Evolutionary conservation across 1,140 invertebrate species (phyloP), one percentile per base, ranked within the genome.

Genomic region (Zophobas morio): DNA sequence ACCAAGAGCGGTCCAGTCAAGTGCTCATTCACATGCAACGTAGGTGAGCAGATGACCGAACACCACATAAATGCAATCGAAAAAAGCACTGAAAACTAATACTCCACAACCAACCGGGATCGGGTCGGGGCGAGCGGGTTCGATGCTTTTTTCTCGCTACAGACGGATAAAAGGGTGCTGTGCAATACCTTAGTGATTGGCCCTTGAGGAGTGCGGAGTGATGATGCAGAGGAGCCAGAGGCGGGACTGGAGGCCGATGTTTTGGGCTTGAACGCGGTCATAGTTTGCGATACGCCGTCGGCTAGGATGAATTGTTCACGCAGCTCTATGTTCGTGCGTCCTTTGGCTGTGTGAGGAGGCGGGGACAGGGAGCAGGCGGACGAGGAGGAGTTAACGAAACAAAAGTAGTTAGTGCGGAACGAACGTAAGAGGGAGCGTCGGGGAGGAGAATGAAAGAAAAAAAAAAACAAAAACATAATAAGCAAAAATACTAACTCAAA

Each of bases 301-400:
- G 98, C 96, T 90, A 99, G 89, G 87, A 99, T 98, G 90, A 99
- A 99, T 91, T 99, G 96, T 89, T 99, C 98, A 83, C 98, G 92
- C 85, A 99, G 93, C 90, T 99, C 98, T 88, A 99, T 96, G 91
- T 99, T 99, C 87, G 98, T 99, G 89, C 98, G 94, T 91, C 98
- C 98, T 91, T 99, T 99, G 89, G 97, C 98, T 98, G 92, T 84
- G 86, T 87, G 84, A 88, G 87, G 90, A 88, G 66, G 83, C 84
- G 85, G 74, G 74, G 83, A 79, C 75, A 82, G 79, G 83, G 84
- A 51, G 53, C 8, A 79, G 74, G 82, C 87, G 85, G 84, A 77
- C 37, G 63, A 60, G 35, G 70, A 66, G 76, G 35, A 70, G 76
- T 79, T 75, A 81, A 47, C 37, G 70, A 74, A 76, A 53, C 70